Evolutionary conservation across 2,888 invertebrate genomes (phyloP), one percentile per base, ranked within the genome.

Genomic region (Altica lythri): DNA sequence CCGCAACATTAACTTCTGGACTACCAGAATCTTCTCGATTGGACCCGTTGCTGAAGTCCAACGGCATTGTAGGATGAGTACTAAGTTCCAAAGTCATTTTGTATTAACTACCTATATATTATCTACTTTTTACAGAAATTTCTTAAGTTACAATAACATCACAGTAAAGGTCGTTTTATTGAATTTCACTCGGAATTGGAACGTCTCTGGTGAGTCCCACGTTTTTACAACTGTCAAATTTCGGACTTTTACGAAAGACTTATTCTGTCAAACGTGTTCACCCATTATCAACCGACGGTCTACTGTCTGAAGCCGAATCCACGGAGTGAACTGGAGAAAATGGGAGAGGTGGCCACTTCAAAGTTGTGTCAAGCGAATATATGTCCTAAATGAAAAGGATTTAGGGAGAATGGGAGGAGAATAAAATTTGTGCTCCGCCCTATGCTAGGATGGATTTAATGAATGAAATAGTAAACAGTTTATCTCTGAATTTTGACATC

Each of bases 1-100:
- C 71, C 2, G 70, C 64, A 40, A 74, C 71, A 51, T 72, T 70
- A 50, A 73, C 67, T 47, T 73, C 72, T 57, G 72, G 72, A 64
- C 69, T 72, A 12, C 65, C 66, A 29, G 71, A 67, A 58, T 63
- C 65, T 40, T 73, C 73, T 42, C 73, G 61, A 72, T 79, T 74
- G 70, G 66, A 66, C 75, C 71, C 67, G 68, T 72, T 66, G 67
- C 69, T 85, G 77, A 84, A 86, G 81, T 86, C 86, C 77, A 86
- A 74, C 53, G 86, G 85, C 83, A 85, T 84, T 53, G 80, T 79
- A 53, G 80, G 64, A 57, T 65, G 63, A 76, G 80, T 77, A 79
- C 83, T 82, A 65, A 84, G 76, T 78, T 84, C 84, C 80, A 84
- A 80, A 68, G 77, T 81, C 77, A 77, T 77, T 57, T 55, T 62